Conservation (phyloP, 2,888 invertebrate species). For the Megalurothrips usitatus region DNA sequence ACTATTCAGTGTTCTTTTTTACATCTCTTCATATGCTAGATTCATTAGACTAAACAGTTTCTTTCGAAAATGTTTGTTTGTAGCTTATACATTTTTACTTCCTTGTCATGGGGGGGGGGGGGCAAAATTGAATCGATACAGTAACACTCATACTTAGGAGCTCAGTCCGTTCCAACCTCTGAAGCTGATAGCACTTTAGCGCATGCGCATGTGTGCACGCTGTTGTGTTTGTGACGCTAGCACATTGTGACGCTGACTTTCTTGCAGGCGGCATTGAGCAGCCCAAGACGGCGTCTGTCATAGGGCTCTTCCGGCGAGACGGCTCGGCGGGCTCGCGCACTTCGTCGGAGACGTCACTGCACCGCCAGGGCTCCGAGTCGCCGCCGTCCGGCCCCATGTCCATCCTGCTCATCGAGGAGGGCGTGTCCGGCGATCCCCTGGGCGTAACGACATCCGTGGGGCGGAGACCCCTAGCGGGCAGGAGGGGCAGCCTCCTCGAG, state of each 20-base stretch:
- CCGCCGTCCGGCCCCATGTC: slow-evolving; percentile 44
- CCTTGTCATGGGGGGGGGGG: too few relatives aligned
- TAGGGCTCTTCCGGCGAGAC: slow-evolving; percentile 82
- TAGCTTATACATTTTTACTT: too few relatives aligned
- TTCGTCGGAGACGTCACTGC: slow-evolving; percentile 36
- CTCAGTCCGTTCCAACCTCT: too few relatives aligned
- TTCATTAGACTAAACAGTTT: too few relatives aligned
- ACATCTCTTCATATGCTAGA: too few relatives aligned
- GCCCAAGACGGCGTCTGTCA: slow-evolving; percentile 79
- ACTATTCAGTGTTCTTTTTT: too few relatives aligned
- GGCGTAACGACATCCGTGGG: slow-evolving; percentile 43
- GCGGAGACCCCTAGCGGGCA: slow-evolving; percentile 40
- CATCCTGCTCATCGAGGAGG: slow-evolving; percentile 56
- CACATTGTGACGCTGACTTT: slow-evolving; percentile 35
- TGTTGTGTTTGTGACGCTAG: neutral
- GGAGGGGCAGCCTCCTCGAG: slow-evolving; percentile 78
- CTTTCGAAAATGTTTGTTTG: too few relatives aligned
- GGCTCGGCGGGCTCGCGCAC: slow-evolving; percentile 57
- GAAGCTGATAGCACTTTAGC: slow-evolving; percentile 39
- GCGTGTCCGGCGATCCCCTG: slow-evolving; percentile 44
- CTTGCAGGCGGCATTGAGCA: slow-evolving; percentile 75
- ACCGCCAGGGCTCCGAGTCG: slow-evolving; percentile 34
- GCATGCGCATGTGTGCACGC: slow-evolving; percentile 38
- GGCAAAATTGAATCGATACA: too few relatives aligned
- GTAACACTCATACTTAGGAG: too few relatives aligned